These are phyloP conservation scores for Oreamnos americanus DNA, from an alignment of 2,113 vertebrate genomes.

Conservation along the genomic window DNA sequence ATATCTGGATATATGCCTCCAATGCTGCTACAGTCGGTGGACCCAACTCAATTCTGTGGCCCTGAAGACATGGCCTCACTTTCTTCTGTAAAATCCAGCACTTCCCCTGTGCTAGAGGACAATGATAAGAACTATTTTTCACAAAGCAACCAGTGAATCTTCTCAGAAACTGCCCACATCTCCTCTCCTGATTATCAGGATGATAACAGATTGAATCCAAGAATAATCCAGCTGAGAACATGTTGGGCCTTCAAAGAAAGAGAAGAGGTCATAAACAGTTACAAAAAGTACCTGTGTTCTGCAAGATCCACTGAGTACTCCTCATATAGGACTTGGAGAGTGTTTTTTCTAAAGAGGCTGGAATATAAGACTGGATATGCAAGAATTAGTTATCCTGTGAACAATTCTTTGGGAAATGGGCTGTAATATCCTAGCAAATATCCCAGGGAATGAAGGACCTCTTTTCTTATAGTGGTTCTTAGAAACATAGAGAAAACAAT, in stretches of 20 bases:
- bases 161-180: background rate
- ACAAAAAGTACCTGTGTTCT: background rate
- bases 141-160: background rate
- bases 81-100: background rate
- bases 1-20: background rate
- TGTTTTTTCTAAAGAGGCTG: background rate
- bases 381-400: background rate
- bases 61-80: background rate
- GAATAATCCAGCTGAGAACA: background rate
- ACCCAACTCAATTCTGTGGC: background rate
- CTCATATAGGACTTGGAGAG: background rate
- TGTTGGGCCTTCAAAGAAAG: background rate
- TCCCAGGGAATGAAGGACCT: background rate
- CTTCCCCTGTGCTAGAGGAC: background rate
- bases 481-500: background rate
- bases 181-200: background rate
- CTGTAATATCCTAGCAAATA: background rate
- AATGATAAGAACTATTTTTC: background rate
- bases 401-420: background rate
- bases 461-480: background rate
- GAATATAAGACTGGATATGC: background rate
- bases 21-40: background rate
- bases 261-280: background rate
- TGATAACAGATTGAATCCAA: background rate
- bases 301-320: background rate